Evolutionary conservation across 1,140 invertebrate species (phyloP), one percentile per base, ranked within the genome.

Genomic region (Drosophila cardini): DNA sequence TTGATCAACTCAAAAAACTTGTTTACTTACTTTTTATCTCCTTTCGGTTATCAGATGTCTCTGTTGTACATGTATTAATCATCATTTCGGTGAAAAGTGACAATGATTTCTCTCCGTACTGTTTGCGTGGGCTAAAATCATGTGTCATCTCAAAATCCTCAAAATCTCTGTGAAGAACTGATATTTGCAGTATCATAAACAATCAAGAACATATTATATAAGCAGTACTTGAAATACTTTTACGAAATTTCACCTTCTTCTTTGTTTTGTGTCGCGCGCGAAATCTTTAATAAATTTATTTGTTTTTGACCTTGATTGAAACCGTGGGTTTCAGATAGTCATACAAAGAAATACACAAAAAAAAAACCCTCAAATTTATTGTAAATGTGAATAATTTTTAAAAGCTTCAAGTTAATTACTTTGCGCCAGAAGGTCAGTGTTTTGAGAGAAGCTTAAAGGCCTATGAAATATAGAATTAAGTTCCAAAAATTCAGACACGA

Each of bases 371-470:
- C 16, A 26, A 57, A 57, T 62, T 63, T 58, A 63, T 13, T 70
- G 58, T 63, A 52, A 75, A 75, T 64, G 45, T 71, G 38, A 46
- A 56, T 40, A 56, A 16, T 58, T 46, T 53, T 58, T 32, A 43
- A 52, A 63, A 64, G 45, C 36, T 71, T 55, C 36, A 71, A 65
- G 55, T 40, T 71, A 71, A 75, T 75, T 71, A 64, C 45, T 60
- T 60, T 52, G 11, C 11, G n/a, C 0, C 13, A 5, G 72, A 75
- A 75, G 72, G 72, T 60, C 55, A 26, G 21, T 32, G 3, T 34
- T 45, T 4, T 53, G 52, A 10, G 52, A 8, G 52, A 11, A 9
- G 34, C 13, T 57, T 21, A 16, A 5, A 58, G 4, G 67, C 72
- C 67, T 64, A 71, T 34, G 53, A 63, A 50, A n/a, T 56, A 43